Conservation (phyloP, 1,140 invertebrate species). For the Aethina tumida region DNA sequence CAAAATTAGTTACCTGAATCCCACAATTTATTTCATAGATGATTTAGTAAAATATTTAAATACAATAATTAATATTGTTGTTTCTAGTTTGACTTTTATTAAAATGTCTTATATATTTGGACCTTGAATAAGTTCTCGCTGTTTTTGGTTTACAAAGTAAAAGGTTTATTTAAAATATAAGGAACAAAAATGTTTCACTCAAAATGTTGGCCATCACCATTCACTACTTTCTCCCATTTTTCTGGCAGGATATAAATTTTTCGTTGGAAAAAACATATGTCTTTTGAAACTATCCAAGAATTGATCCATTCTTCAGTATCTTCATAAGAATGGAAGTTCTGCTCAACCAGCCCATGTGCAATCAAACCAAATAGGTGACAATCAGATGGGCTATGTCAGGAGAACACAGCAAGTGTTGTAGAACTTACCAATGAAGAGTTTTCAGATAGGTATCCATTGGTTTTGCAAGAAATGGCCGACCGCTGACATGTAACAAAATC, state of each 20-base stretch:
- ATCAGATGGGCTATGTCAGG: constrained; percentile 35
- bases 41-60: too few relatives aligned
- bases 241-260: constrained; percentile 11
- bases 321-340: constrained; percentile 4
- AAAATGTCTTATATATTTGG: too few relatives aligned
- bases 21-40: too few relatives aligned
- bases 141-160: too few relatives aligned
- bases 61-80: too few relatives aligned
- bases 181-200: too few relatives aligned
- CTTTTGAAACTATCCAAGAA: constrained; percentile 13
- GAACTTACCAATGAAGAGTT: constrained; percentile 35
- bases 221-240: constrained; percentile 13
- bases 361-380: constrained; percentile 34
- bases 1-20: too few relatives aligned
- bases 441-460: constrained; percentile 27
- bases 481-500: constrained; percentile 35
- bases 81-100: too few relatives aligned
- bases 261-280: constrained; percentile 7
- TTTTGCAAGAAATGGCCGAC: constrained; percentile 29
- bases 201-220: constrained; percentile 11
- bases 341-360: constrained; percentile 7
- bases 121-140: too few relatives aligned
- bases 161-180: too few relatives aligned
- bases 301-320: constrained; percentile 12
- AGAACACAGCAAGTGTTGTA: constrained; percentile 37